Percentiles rank a stretch among this genome's conserved stretches.
phyloP scores from a whole-genome alignment of 2,113 vertebrate genomes.

The Pelvicachromis taeniatus region DNA sequence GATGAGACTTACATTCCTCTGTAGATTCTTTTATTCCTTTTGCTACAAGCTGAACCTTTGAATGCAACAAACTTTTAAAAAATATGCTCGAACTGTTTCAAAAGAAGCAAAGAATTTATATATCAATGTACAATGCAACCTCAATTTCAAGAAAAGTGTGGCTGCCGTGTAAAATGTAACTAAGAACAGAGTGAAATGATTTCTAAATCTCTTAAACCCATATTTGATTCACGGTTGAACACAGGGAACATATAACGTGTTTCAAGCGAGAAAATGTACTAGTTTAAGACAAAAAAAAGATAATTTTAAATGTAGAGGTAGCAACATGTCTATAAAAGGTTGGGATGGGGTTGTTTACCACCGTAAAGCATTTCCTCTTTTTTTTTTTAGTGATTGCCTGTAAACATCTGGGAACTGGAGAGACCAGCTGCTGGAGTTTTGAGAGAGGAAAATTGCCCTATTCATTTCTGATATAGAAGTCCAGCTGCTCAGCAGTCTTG shows the following conservation, averaged over 20 bases:
- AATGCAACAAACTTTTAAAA: not conserved
- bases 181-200: not conserved
- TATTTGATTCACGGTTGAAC: not conserved
- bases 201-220: not conserved
- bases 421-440: not conserved
- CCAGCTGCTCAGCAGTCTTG: not conserved
- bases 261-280: not conserved
- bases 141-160: not conserved
- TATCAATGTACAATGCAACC: accelerated
- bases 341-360: not conserved
- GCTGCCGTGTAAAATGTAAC: not conserved
- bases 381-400: not conserved
- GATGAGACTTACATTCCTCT: not conserved
- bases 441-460: not conserved
- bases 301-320: not conserved
- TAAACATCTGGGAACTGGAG: not conserved
- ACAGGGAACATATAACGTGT: not conserved
- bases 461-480: not conserved
- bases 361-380: not conserved
- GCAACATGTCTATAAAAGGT: not conserved
- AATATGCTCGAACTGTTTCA: accelerated
- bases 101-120: not conserved
- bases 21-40: not conserved
- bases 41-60: not conserved
- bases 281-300: not conserved